phyloP scores from a whole-genome alignment of 2,797 vertebrate species.

The Rhinatrema bivittatum region DNA sequence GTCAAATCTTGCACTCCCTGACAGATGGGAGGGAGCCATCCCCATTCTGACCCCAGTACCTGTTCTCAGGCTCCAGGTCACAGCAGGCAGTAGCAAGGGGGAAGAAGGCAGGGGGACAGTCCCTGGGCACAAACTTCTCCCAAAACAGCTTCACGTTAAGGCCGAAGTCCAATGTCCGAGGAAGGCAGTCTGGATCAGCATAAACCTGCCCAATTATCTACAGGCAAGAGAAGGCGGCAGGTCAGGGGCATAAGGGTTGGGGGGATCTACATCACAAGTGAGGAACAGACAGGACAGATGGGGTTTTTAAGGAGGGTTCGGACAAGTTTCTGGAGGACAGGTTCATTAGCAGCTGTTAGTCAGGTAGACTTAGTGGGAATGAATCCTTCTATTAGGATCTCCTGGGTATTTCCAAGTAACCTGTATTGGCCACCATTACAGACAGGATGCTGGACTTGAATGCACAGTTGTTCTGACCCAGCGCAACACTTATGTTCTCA shows the following conservation, averaged over 20 bases:
- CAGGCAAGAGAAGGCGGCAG: conserved; percentile 8
- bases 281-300: too few species aligned
- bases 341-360: too few species aligned
- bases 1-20: not conserved
- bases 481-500: too few species aligned
- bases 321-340: not conserved
- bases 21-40: not conserved
- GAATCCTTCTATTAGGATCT: too few species aligned
- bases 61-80: conserved; percentile 82
- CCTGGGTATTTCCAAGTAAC: too few species aligned
- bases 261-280: too few species aligned
- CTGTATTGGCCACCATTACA: too few species aligned
- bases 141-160: conserved; percentile 88
- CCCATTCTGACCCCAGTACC: conserved; percentile 47
- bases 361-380: too few species aligned
- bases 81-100: conserved; percentile 88
- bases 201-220: conserved; percentile 95
- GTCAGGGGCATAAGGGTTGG: too few species aligned
- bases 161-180: conserved; percentile 88
- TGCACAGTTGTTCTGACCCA: too few species aligned
- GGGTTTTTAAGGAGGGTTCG: not conserved
- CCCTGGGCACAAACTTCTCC: conserved; percentile 91
- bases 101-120: conserved; percentile 88
- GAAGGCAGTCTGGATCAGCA: conserved; percentile 91
- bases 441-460: too few species aligned